These are phyloP conservation scores for Rissa tridactyla DNA, from an alignment of 2,113 vertebrate species.

Conservation along the genomic window DNA sequence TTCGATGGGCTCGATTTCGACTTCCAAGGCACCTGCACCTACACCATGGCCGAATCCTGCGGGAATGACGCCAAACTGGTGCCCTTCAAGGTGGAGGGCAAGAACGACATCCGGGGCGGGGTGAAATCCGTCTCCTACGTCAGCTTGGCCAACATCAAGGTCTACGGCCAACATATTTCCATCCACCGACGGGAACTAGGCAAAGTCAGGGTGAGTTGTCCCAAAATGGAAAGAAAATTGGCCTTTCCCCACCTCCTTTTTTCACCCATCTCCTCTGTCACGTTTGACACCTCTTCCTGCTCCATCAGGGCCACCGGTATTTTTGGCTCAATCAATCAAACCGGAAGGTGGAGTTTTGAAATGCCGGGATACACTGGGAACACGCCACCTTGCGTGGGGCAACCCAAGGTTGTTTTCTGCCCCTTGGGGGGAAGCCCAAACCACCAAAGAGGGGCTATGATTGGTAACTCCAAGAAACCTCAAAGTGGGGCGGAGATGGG, in stretches of 20 bases:
- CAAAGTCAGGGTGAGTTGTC: slow-evolving; percentile 75
- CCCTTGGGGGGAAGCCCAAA: background rate
- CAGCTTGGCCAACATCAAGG: slow-evolving; percentile 61
- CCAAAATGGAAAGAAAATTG: background rate
- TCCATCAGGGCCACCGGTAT: fast-evolving
- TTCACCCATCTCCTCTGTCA: fast-evolving
- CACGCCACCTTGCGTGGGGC: too few species aligned
- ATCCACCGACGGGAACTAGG: slow-evolving; percentile 72
- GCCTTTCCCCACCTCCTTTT: background rate
- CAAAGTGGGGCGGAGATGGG: background rate
- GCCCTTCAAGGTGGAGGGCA: slow-evolving; percentile 79
- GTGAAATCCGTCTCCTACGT: slow-evolving; percentile 73
- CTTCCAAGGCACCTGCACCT: slow-evolving; percentile 80
- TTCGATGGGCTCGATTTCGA: slow-evolving; percentile 71
- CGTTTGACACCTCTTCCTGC: background rate
- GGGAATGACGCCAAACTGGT: slow-evolving; percentile 59
- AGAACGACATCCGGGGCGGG: slow-evolving; percentile 79
- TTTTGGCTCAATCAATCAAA: background rate
- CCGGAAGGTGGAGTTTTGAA: background rate
- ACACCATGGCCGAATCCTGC: slow-evolving; percentile 71
- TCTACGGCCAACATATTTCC: slow-evolving; percentile 69
- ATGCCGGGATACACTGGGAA: fast-evolving
- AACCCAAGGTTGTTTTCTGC: background rate
- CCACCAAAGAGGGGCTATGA: background rate
- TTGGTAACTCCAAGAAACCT: background rate